These are phyloP conservation scores for Parapristionchus giblindavisi DNA, from an alignment of 2,888 invertebrate genomes.

Conservation along the genomic window DNA sequence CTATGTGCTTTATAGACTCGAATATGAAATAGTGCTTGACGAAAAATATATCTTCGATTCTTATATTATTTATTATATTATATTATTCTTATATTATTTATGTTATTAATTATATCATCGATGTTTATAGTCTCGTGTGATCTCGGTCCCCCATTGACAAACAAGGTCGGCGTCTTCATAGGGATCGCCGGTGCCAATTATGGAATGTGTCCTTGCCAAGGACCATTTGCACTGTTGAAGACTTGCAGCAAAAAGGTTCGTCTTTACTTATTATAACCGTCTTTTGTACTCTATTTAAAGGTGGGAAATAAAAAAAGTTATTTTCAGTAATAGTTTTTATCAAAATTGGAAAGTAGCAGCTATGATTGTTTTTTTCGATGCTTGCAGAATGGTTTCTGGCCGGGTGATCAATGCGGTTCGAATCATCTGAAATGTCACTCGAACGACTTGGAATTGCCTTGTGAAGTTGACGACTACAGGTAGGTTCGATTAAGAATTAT, in stretches of 20 bases:
- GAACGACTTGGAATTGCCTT: constrained; percentile 41
- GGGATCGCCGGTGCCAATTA: constrained; percentile 60
- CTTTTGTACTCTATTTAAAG: neutral
- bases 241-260: constrained; percentile 14
- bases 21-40: neutral
- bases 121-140: no score
- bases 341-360: no score
- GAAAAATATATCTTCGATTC: no score
- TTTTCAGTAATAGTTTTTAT: no score
- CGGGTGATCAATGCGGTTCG: constrained; percentile 44
- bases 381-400: constrained; percentile 54
- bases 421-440: constrained; percentile 42
- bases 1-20: neutral
- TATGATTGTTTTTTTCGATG: neutral
- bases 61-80: no score
- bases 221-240: constrained; percentile 42
- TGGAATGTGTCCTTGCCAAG: constrained; percentile 56
- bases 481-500: neutral
- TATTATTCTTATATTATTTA: no score
- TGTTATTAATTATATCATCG: no score
- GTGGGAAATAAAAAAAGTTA: no score
- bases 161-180: constrained; percentile 49
- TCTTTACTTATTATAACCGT: neutral
- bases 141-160: constrained; percentile 49
- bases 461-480: constrained; percentile 43